phyloP scores from a whole-genome alignment of 53 echinoderm and acorn worm species.

The Patiria pectinifera region DNA sequence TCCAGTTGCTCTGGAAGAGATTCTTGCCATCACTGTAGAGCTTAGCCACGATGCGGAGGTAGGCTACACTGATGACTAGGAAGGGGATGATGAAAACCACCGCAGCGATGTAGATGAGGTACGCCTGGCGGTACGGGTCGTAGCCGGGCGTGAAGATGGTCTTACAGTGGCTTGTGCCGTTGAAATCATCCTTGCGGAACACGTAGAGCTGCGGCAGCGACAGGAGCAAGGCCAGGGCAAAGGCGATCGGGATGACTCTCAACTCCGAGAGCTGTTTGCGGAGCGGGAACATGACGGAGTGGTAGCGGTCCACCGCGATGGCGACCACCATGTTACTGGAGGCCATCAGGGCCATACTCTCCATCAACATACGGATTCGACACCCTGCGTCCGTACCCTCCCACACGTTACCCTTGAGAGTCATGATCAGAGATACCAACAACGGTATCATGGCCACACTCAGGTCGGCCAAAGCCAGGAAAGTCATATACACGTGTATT shows the following conservation, averaged over 20 bases:
- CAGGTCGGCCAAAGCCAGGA: constrained; percentile 84
- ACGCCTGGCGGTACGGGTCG: constrained; percentile 70
- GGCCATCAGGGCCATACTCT: constrained; percentile 86
- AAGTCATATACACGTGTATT: constrained; percentile 86
- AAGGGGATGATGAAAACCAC: constrained; percentile 87
- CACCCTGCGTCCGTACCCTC: constrained; percentile 75
- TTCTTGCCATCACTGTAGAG: constrained; percentile 87
- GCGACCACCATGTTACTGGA: constrained; percentile 95
- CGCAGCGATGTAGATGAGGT: constrained; percentile 79
- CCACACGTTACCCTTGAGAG: constrained; percentile 74
- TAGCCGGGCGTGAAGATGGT: constrained; percentile 68
- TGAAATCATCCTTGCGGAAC: constrained; percentile 61
- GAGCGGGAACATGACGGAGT: constrained; percentile 89
- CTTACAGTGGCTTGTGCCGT: constrained; percentile 67
- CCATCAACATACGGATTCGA: constrained; percentile 75
- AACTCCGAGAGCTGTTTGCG: constrained; percentile 79
- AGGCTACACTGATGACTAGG: constrained; percentile 84
- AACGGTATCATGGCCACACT: constrained; percentile 80
- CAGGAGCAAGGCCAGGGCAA: constrained; percentile 73
- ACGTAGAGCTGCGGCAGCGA: constrained; percentile 89
- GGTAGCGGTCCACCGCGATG: constrained; percentile 90
- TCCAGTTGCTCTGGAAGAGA: constrained; percentile 91
- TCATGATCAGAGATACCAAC: constrained; percentile 81
- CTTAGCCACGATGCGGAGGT: constrained; percentile 87
- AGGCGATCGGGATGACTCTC: constrained; percentile 75